Percentiles rank a stretch among this genome's conserved stretches.
Evolutionary conservation across 2,888 invertebrate species (phyloP).

Genomic region (Drosophila melanosoma): DNA sequence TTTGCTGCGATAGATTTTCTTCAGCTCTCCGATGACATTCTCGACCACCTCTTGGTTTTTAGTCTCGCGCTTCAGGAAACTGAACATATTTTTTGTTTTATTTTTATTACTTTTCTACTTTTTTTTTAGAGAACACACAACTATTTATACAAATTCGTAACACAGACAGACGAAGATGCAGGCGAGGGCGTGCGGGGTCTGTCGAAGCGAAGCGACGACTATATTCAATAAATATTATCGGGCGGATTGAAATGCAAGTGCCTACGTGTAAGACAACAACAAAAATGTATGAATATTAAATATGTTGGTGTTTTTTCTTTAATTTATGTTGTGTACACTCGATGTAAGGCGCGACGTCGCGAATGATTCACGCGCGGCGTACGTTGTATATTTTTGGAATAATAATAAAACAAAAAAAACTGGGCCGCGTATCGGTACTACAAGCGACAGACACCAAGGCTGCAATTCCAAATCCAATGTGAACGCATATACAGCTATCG

Average conservation of each 20-base stretch:
- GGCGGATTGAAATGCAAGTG: slow-evolving; percentile 17
- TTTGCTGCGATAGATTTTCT: slow-evolving; percentile 96
- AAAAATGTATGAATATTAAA: slow-evolving; percentile 17
- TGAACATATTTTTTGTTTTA: slow-evolving; percentile 89
- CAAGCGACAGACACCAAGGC: slow-evolving; percentile 54
- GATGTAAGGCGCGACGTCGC: slow-evolving; percentile 53
- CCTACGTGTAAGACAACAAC: slow-evolving; percentile 45
- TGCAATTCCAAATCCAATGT: slow-evolving; percentile 51
- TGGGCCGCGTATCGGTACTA: slow-evolving; percentile 27
- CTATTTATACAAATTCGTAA: slow-evolving; percentile 57
- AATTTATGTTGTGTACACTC: slow-evolving; percentile 62
- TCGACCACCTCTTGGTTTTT: slow-evolving; percentile 90
- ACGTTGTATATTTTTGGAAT: slow-evolving; percentile 73
- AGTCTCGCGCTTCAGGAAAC: slow-evolving; percentile 91
- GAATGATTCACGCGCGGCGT: slow-evolving; percentile 74
- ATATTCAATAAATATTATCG: slow-evolving; percentile 20
- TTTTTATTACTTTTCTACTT: neutral
- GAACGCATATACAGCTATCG: slow-evolving; percentile 39
- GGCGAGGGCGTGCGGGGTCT: slow-evolving; percentile 2
- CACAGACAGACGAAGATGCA: slow-evolving; percentile 13
- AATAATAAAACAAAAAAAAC: slow-evolving; percentile 44
- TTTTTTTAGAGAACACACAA: slow-evolving; percentile 40
- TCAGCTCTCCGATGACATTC: slow-evolving; percentile 97
- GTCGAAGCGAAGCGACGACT: slow-evolving; percentile 33
- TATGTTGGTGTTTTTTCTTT: slow-evolving; percentile 13